Percentiles rank a stretch among this genome's conserved stretches.
Conservation (phyloP, 2,888 invertebrate genomes). For the Apeira syringaria region DNA sequence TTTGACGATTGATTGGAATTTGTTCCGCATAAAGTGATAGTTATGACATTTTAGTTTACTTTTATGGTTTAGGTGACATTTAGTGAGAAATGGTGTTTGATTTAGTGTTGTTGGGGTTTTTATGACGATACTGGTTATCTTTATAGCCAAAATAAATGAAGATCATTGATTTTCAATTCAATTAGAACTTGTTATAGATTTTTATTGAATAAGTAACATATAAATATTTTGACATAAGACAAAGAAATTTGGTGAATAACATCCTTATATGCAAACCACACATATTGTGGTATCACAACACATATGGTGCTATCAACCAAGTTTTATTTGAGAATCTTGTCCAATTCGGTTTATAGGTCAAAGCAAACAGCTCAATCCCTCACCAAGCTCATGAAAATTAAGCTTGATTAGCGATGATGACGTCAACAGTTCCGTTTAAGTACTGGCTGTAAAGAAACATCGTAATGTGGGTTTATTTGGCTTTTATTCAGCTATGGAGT, state of each 20-base stretch:
- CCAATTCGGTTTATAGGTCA: conserved; percentile 21
- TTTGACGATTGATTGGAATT: conserved; percentile 59
- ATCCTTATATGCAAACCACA: no score
- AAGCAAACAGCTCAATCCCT: conserved; percentile 17
- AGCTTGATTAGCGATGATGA: conserved; percentile 16
- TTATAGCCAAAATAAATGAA: not conserved
- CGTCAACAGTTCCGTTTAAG: conserved; percentile 9
- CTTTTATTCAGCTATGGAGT: no score
- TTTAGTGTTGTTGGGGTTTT: conserved; percentile 17
- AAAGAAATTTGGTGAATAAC: no score
- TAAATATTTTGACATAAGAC: no score
- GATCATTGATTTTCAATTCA: no score
- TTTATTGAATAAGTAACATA: no score
- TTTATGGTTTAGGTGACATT: conserved; percentile 17
- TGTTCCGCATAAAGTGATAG: conserved; percentile 53
- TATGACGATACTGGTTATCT: conserved; percentile 6
- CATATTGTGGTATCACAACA: no score
- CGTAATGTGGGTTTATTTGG: not conserved
- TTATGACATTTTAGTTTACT: conserved; percentile 37
- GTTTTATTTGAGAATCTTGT: conserved; percentile 16
- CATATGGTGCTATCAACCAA: no score
- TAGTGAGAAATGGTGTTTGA: conserved; percentile 24
- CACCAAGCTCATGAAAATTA: conserved; percentile 17
- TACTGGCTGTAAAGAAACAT: not conserved
- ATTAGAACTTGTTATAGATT: not conserved